These are phyloP conservation scores for Caenorhabditis briggsae DNA, from an alignment of 1,140 invertebrate species.

Conservation along the genomic window DNA sequence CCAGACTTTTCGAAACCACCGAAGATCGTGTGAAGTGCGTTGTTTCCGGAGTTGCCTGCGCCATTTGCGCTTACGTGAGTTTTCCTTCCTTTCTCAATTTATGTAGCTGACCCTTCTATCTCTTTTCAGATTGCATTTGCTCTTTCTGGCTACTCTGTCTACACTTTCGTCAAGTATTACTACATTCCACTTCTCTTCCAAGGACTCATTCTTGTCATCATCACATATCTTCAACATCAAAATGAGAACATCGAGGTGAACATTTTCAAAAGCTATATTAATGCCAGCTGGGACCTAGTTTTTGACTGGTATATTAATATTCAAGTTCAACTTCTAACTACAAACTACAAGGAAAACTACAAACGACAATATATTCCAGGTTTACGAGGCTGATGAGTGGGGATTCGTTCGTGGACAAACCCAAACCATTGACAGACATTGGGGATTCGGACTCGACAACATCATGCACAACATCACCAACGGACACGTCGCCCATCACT, in stretches of 20 bases:
- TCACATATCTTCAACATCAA: slow-evolving; percentile 79
- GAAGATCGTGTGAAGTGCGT: slow-evolving; percentile 70
- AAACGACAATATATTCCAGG: slow-evolving; percentile 56
- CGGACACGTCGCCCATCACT: slow-evolving; percentile 79
- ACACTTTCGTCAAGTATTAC: slow-evolving; percentile 76
- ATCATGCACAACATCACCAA: slow-evolving; percentile 78
- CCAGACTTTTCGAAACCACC: slow-evolving; percentile 69
- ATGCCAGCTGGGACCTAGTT: not conserved
- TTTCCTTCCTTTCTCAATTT: not conserved
- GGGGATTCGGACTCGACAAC: slow-evolving; percentile 77
- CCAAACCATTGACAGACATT: slow-evolving; percentile 78
- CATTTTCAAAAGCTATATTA: not conserved
- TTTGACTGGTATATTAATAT: too few relatives aligned
- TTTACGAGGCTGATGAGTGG: slow-evolving; percentile 78
- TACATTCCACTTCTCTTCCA: slow-evolving; percentile 77
- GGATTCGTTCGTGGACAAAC: slow-evolving; percentile 78
- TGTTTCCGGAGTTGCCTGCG: slow-evolving; percentile 64
- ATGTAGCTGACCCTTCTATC: too few relatives aligned
- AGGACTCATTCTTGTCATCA: slow-evolving; percentile 77
- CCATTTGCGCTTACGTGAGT: slow-evolving; percentile 67
- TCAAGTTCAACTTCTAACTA: too few relatives aligned
- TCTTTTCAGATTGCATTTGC: slow-evolving; percentile 66
- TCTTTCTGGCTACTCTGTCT: slow-evolving; percentile 71
- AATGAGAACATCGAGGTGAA: slow-evolving; percentile 76
- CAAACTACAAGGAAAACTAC: not conserved